A percentile compares a stretch with the other conserved stretches of the same genome.
Evolutionary conservation across 2,113 vertebrate genomes (phyloP).

Genomic region (Syngnathoides biaculeatus): DNA sequence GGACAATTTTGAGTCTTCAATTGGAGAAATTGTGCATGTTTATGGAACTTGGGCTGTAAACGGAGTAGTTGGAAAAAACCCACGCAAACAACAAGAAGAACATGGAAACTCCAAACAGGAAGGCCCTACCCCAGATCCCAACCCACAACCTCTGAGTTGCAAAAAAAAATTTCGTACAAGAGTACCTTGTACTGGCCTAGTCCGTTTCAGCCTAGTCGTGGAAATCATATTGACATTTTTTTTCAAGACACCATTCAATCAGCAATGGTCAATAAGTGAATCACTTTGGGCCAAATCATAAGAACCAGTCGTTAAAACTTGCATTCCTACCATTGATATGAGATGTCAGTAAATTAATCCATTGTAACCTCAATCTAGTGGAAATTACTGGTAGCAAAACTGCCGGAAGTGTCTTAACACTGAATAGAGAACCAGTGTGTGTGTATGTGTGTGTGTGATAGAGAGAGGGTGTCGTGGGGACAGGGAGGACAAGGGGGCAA

Average conservation of each 20-base stretch:
- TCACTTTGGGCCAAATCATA: not conserved
- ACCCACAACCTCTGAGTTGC: too few relatives aligned
- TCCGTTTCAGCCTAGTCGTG: too few relatives aligned
- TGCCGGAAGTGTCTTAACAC: conserved; percentile 40
- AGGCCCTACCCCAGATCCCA: too few relatives aligned
- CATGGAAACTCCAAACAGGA: too few relatives aligned
- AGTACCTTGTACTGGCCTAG: too few relatives aligned
- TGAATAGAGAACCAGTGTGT: conserved; percentile 20
- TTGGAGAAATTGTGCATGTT: too few relatives aligned
- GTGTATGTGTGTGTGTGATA: not conserved
- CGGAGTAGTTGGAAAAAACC: too few relatives aligned
- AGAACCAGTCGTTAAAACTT: too few relatives aligned
- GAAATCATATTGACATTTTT: not conserved
- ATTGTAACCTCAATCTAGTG: conserved; percentile 53
- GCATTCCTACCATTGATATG: conserved; percentile 58
- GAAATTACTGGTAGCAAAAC: conserved; percentile 55
- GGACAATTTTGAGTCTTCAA: too few relatives aligned
- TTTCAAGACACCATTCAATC: not conserved
- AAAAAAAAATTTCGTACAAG: too few relatives aligned
- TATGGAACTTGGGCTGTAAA: too few relatives aligned
- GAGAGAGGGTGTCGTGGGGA: not conserved
- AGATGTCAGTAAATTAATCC: conserved; percentile 64
- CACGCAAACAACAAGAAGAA: too few relatives aligned
- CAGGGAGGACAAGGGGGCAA: conserved; percentile 22
- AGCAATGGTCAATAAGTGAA: not conserved